Evolutionary conservation across 2,888 invertebrate species (phyloP).

Genomic region (Eulithis prunata): DNA sequence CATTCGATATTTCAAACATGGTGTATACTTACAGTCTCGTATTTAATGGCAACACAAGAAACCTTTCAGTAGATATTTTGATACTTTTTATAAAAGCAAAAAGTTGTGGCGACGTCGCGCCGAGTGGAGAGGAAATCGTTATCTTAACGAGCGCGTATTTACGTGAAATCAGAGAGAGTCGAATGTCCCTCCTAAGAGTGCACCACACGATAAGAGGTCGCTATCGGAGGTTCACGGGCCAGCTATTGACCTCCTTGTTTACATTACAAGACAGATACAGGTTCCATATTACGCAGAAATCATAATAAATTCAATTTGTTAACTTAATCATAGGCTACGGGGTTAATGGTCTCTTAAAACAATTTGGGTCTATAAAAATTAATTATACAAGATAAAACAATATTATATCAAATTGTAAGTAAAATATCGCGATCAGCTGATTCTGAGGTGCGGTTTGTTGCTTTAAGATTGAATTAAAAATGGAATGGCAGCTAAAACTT

Average conservation of each 20-base stretch:
- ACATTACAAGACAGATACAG: constrained; percentile 62
- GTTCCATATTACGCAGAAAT: constrained; percentile 65
- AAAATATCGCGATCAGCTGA: constrained; percentile 55
- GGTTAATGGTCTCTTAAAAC: constrained; percentile 76
- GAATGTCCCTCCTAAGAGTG: constrained; percentile 70
- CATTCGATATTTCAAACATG: constrained; percentile 38
- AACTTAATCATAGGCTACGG: constrained; percentile 64
- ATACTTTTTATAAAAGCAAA: constrained; percentile 72
- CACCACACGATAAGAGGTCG: constrained; percentile 72
- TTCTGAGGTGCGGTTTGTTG: constrained; percentile 53
- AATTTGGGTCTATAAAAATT: constrained; percentile 64
- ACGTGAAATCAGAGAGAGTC: constrained; percentile 79
- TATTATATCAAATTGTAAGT: constrained; percentile 7
- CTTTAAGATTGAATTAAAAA: constrained; percentile 72
- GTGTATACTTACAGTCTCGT: constrained; percentile 36
- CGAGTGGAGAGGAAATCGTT: constrained; percentile 80
- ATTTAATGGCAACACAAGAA: constrained; percentile 67
- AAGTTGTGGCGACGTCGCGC: constrained; percentile 64
- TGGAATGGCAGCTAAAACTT: constrained; percentile 75
- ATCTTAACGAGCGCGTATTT: constrained; percentile 80
- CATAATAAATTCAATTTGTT: constrained; percentile 71
- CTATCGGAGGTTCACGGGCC: constrained; percentile 78
- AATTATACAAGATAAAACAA: constrained; percentile 43
- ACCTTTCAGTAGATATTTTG: constrained; percentile 63
- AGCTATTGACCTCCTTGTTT: constrained; percentile 81